Conservation (phyloP, 1,140 invertebrate genomes). For the Megalonaias nervosa region DNA sequence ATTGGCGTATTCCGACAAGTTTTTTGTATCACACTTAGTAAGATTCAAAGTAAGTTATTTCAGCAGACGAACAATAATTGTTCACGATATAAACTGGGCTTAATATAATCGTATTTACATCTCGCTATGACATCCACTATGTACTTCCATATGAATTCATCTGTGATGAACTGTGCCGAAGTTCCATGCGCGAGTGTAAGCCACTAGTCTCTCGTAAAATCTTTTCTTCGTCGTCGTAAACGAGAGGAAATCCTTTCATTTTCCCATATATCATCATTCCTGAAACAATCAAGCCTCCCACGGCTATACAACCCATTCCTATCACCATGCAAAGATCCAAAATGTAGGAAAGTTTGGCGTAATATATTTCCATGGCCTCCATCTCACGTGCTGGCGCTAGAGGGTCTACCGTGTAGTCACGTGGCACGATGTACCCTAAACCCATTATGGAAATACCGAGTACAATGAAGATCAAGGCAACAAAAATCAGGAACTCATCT, state of each 20-base stretch:
- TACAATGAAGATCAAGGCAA: constrained; percentile 19
- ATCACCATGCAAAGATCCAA: constrained; percentile 26
- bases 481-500: constrained; percentile 13
- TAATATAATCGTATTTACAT: no score
- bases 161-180: no score
- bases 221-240: constrained; percentile 11
- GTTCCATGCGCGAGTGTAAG: no score
- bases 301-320: constrained; percentile 32
- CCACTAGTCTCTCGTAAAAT: no score
- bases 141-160: no score
- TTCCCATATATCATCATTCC: constrained; percentile 5
- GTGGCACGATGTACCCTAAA: constrained; percentile 25
- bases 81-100: no score
- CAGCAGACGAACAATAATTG: no score
- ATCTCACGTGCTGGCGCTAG: constrained; percentile 30
- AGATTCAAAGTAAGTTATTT: no score
- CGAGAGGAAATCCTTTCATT: not conserved
- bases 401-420: constrained; percentile 25
- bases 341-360: constrained; percentile 12
- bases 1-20: no score
- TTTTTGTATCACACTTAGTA: no score
- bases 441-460: constrained; percentile 18
- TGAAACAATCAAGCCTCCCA: constrained; percentile 18
- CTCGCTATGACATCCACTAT: no score
- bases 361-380: constrained; percentile 32